Evolutionary conservation across 2,113 vertebrate genomes (phyloP).

Genomic region (Halcyon senegalensis): DNA sequence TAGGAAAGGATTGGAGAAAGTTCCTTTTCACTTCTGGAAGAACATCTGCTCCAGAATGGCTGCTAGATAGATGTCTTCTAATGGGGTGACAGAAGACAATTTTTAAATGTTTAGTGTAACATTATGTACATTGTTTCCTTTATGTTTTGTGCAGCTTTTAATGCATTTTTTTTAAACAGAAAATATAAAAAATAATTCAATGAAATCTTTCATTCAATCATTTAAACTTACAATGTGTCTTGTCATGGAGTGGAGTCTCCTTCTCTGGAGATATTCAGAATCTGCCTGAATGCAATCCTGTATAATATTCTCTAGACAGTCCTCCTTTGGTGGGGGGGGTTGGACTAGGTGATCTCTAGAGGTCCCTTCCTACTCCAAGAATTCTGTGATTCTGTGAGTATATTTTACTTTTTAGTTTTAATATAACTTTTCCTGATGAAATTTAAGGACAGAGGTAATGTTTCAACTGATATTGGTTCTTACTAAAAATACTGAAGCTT

Average conservation of each 20-base stretch:
- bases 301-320: too few species aligned
- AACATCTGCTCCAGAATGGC: background rate
- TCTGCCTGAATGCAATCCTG: too few species aligned
- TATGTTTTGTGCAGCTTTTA: background rate
- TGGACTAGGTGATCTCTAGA: too few species aligned
- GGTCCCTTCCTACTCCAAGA: too few species aligned
- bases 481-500: background rate
- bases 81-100: background rate
- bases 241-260: background rate
- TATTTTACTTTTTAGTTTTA: background rate
- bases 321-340: too few species aligned
- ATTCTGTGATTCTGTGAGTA: too few species aligned
- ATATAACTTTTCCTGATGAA: background rate
- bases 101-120: background rate
- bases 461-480: background rate
- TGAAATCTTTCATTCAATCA: background rate
- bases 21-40: background rate
- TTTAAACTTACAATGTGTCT: background rate
- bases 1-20: background rate
- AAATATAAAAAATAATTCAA: background rate
- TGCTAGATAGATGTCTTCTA: background rate
- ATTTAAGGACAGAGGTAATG: background rate
- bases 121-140: background rate
- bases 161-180: background rate
- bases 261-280: too few species aligned